Base-by-base conservation (phyloP, 2,797 vertebrate species). In the Leptoclinus maculatus region DNA sequence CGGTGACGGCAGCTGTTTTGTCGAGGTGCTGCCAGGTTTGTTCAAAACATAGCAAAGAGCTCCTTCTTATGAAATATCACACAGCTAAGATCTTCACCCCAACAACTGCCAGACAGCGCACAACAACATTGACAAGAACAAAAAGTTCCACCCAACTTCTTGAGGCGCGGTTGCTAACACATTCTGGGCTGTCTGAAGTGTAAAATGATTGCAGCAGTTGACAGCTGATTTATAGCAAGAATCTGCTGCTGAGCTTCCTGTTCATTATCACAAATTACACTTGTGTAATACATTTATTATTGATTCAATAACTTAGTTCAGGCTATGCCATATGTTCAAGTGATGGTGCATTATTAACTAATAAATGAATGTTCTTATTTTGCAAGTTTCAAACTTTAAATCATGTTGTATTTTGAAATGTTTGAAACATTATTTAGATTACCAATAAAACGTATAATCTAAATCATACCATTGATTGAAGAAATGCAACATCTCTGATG, bases 1-100 rank as follows among this genome's bases (percentile, higher is more conserved):
- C 25, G 41, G 51, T 19, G 41, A 73, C 66, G 63, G 23, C 45
- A 71, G 63, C 62, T 82, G 76, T 62, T 80, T 76, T 66, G 56
- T 79, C 39, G 7, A 76, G 49, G 65, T 56, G 49, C 53, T 53
- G 65, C 58, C 51, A 63, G 45, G 34, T 78, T 65, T 53, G 34
- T 53, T 76, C 39, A 21, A 17, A 68, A 49, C 41, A 70, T 2
- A 75, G 65, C 51, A 76, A 54, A 64, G 27, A 27, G 63, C 54
- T 62, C n/a, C 51, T 66, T 78, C 51, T 60, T 29, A 62, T 64
- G 58, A 69, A 21, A 43, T 36, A 71, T 77, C 80, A 49, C 39
- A 71, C 29, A n/a, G 43, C 59, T 71, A 8, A 57, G 58, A 75
- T 64, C n/a, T 68, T 78, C 74, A 63, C 25, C 0, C 1, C 23